phyloP scores from a whole-genome alignment of 2,113 vertebrate species.

The Osmerus eperlanus region DNA sequence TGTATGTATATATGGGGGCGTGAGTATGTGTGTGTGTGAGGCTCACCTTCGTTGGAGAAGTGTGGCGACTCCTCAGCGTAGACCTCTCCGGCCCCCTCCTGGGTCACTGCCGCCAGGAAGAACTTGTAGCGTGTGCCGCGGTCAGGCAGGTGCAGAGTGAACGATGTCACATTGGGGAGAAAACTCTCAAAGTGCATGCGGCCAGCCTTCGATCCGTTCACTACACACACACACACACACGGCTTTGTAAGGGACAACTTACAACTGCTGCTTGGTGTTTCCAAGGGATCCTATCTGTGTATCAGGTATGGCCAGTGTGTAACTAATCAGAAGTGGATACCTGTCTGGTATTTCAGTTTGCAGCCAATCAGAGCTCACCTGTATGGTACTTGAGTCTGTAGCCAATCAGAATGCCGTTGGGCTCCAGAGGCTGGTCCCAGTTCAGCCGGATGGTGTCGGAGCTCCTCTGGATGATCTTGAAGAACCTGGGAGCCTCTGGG shows the following conservation, averaged over 20 bases:
- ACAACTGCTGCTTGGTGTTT: neutral
- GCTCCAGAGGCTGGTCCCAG: conserved; percentile 91
- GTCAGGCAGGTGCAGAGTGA: conserved; percentile 77
- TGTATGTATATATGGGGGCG: neutral
- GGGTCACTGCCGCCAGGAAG: conserved; percentile 82
- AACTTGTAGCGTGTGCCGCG: conserved; percentile 85
- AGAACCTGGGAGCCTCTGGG: conserved; percentile 83
- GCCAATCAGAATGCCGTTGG: conserved; percentile 88
- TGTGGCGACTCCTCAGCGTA: conserved; percentile 79
- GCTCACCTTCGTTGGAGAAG: conserved; percentile 86
- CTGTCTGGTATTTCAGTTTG: neutral
- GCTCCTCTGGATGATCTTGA: conserved; percentile 81
- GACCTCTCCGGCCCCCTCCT: conserved; percentile 82
- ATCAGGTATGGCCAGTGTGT: too few species aligned
- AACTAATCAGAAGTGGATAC: neutral
- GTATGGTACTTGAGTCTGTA: conserved; percentile 84
- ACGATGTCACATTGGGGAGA: conserved; percentile 82
- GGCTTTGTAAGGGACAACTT: neutral
- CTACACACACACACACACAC: conserved; percentile 58
- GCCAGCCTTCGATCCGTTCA: conserved; percentile 82
- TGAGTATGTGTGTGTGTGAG: neutral
- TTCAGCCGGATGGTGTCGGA: conserved; percentile 80
- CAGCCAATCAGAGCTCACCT: conserved; percentile 65
- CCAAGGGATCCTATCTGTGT: too few species aligned
- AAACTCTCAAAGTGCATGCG: conserved; percentile 74